phyloP scores from a whole-genome alignment of 2,113 vertebrate genomes.

The Pygoscelis antarcticus region DNA sequence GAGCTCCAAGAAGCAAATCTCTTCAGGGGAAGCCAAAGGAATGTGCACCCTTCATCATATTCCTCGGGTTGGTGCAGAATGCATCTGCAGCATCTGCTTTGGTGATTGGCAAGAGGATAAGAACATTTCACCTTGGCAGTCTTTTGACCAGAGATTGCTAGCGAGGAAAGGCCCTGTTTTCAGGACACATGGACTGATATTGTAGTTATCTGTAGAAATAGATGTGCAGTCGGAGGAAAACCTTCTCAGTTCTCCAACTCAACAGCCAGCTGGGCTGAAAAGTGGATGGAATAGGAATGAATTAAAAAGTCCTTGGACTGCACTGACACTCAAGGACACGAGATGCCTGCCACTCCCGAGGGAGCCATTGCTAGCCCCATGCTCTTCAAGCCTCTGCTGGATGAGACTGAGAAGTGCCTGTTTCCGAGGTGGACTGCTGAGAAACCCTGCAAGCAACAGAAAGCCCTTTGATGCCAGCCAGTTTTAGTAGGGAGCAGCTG shows the following conservation, averaged over 20 bases:
- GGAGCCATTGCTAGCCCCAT: background rate
- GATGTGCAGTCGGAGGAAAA: background rate
- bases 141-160: background rate
- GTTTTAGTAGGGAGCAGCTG: background rate
- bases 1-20: background rate
- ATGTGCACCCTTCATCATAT: background rate
- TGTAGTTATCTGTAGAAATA: background rate
- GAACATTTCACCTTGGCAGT: background rate
- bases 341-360: background rate
- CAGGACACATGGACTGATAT: background rate
- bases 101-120: background rate
- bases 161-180: background rate
- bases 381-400: background rate
- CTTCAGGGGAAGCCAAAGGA: background rate
- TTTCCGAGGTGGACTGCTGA: background rate
- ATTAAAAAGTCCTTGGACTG: background rate
- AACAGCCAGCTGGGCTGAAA: background rate
- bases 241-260: background rate
- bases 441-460: background rate
- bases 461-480: background rate
- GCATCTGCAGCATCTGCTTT: background rate
- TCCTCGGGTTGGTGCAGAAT: background rate
- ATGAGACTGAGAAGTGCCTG: background rate
- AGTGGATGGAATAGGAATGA: background rate
- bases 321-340: background rate